A percentile compares a stretch with the other conserved stretches of the same genome.
phyloP scores from a whole-genome alignment of 2,888 invertebrate genomes.

The Ornithoptera alexandrae region DNA sequence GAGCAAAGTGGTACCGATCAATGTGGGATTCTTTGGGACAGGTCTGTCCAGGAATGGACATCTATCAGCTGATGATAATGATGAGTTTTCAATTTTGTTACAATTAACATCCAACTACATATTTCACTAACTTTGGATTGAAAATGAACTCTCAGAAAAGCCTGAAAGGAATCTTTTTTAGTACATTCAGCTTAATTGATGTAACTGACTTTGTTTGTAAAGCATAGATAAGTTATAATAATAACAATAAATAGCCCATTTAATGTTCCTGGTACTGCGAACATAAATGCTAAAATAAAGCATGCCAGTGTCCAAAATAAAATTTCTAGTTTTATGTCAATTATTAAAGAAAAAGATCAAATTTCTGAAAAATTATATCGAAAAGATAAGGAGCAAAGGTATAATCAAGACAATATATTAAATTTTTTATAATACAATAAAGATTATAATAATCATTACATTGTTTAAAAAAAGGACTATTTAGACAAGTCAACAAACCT shows the following conservation, averaged over 20 bases:
- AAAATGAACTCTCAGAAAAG: background rate
- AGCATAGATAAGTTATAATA: too few species aligned
- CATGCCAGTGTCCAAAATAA: too few species aligned
- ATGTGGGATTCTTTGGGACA: too few species aligned
- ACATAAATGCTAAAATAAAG: too few species aligned
- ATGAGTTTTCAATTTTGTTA: background rate
- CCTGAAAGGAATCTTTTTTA: background rate
- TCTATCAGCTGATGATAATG: too few species aligned
- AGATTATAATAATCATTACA: background rate
- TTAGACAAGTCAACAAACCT: slow-evolving; percentile 73
- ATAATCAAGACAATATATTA: background rate
- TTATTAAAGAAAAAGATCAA: too few species aligned
- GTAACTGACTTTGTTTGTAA: too few species aligned
- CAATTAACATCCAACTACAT: background rate
- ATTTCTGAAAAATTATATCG: background rate
- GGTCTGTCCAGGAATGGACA: too few species aligned
- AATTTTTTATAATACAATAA: background rate
- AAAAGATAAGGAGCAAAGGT: background rate
- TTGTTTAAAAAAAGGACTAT: background rate
- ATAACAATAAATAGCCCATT: too few species aligned
- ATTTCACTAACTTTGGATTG: background rate
- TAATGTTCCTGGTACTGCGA: too few species aligned
- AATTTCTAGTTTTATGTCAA: too few species aligned
- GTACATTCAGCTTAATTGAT: background rate
- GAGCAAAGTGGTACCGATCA: too few species aligned